These are phyloP conservation scores for Megamerina dolium DNA, from an alignment of 2,888 invertebrate species.

Conservation along the genomic window DNA sequence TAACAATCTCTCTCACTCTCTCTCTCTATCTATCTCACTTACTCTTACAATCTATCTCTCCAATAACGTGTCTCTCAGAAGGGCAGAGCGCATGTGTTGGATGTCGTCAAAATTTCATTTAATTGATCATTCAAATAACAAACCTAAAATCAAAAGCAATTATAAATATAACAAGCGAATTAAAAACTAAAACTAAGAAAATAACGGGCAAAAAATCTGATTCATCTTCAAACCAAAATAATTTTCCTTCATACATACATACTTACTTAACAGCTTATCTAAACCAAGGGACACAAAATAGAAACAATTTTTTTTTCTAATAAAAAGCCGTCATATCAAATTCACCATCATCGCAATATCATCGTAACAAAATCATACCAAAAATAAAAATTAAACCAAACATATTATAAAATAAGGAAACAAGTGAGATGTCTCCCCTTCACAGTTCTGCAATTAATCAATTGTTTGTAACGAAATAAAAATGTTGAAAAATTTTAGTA, in stretches of 20 bases:
- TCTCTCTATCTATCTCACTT: conserved; percentile 17
- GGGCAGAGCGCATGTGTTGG: conserved; percentile 53
- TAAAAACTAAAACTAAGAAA: no score
- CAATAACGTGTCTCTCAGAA: conserved; percentile 48
- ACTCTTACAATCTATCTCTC: no score
- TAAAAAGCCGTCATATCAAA: no score
- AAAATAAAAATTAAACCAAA: conserved; percentile 14
- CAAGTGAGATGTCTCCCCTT: conserved; percentile 69
- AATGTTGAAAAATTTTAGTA: no score
- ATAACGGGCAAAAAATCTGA: no score
- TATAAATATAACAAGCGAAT: no score
- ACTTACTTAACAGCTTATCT: no score
- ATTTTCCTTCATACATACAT: conserved; percentile 8
- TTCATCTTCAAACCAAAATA: no score
- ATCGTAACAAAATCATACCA: not conserved
- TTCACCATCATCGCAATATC: not conserved
- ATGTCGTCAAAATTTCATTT: conserved; percentile 47
- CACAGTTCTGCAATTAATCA: conserved; percentile 61
- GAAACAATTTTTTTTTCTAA: no score
- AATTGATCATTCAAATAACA: conserved; percentile 3
- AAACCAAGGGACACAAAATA: no score
- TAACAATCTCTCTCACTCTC: conserved; percentile 4
- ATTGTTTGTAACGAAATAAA: conserved; percentile 20
- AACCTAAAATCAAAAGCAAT: conserved; percentile 9
- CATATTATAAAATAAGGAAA: conserved; percentile 23